phyloP scores from a whole-genome alignment of 2,113 vertebrate genomes.

The Varanus salvator region DNA sequence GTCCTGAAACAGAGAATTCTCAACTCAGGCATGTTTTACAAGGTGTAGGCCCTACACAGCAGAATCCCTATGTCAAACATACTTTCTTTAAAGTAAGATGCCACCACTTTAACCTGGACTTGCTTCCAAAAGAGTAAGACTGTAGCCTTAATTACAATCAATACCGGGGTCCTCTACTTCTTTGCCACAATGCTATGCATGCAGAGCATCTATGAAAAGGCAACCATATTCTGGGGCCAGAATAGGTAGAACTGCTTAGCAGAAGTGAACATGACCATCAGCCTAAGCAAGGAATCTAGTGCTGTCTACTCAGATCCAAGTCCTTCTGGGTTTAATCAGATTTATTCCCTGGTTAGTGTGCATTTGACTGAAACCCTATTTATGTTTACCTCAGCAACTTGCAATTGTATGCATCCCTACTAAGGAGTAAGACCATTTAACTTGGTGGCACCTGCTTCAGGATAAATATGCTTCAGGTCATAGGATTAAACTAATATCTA shows the following conservation, averaged over 20 bases:
- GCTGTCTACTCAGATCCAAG: neutral
- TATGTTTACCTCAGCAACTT: neutral
- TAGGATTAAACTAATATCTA: neutral
- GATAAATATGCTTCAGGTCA: neutral
- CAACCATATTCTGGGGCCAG: neutral
- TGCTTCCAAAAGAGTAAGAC: neutral
- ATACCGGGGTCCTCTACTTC: neutral
- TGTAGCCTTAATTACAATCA: neutral
- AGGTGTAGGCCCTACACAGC: neutral
- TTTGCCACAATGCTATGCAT: neutral
- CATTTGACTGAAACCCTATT: neutral
- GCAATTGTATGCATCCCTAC: neutral
- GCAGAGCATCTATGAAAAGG: neutral
- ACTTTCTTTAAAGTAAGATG: neutral
- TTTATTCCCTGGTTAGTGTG: neutral
- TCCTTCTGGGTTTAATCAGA: neutral
- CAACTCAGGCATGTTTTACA: neutral
- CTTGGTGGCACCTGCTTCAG: neutral
- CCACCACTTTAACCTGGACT: neutral
- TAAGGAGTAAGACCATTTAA: neutral
- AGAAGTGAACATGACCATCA: neutral
- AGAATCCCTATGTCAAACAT: neutral
- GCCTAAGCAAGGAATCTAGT: neutral
- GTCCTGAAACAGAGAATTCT: conserved; percentile 80
- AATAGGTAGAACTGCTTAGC: neutral